phyloP scores from a whole-genome alignment of 2,113 vertebrate genomes.

The Sterna hirundo region DNA sequence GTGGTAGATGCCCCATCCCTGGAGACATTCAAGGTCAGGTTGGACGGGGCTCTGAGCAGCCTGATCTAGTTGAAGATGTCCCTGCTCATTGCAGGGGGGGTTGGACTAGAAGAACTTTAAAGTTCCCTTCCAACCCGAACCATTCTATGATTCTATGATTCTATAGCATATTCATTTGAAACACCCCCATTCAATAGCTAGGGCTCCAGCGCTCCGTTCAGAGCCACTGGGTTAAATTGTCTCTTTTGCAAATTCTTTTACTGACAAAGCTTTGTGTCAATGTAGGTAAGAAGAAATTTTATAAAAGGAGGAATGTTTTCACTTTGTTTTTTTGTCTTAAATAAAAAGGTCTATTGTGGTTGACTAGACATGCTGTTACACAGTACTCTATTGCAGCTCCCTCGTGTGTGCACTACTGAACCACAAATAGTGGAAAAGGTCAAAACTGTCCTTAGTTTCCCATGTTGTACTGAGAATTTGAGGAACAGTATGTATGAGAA shows the following conservation, averaged over 20 bases:
- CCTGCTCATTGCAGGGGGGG: neutral
- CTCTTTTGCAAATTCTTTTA: neutral
- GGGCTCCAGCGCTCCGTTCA: neutral
- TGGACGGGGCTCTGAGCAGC: neutral
- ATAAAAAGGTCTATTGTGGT: neutral
- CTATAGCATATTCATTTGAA: neutral
- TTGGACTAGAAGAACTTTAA: neutral
- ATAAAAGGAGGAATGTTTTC: neutral
- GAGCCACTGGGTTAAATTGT: neutral
- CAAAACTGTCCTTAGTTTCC: neutral
- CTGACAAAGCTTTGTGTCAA: neutral
- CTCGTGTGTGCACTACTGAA: fast-evolving
- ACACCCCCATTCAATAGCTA: neutral
- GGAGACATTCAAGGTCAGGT: neutral
- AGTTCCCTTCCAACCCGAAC: neutral
- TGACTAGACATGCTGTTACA: neutral
- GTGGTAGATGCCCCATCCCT: neutral
- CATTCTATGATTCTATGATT: neutral
- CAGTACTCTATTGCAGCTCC: neutral
- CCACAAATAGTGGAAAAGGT: neutral
- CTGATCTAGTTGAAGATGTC: neutral
- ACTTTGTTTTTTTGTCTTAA: neutral
- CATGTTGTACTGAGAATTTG: neutral
- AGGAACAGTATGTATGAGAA: neutral
- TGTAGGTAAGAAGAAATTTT: neutral